Percentiles rank a stretch among this genome's conserved stretches.
Conservation (phyloP, 2,888 invertebrate genomes). For the Melanotus villosus region DNA sequence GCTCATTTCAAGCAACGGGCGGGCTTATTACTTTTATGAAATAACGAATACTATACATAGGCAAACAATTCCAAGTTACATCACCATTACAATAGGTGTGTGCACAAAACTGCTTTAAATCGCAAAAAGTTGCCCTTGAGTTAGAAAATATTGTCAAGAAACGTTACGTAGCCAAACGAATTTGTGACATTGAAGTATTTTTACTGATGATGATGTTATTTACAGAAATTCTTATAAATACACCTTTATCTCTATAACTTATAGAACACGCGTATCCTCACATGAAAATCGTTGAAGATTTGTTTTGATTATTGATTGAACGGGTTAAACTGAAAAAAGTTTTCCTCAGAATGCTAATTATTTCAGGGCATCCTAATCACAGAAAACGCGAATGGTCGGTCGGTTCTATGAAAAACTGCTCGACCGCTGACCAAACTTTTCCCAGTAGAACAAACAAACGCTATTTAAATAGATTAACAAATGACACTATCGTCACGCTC, state of each 20-base stretch:
- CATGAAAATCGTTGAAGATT: too few relatives aligned
- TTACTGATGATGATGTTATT: slow-evolving; percentile 35
- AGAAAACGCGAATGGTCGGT: too few relatives aligned
- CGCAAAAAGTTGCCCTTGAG: slow-evolving; percentile 43
- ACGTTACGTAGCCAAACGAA: slow-evolving; percentile 38
- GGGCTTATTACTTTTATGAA: slow-evolving; percentile 20
- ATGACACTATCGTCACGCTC: slow-evolving; percentile 39
- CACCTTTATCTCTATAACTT: slow-evolving; percentile 17
- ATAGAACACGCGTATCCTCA: not conserved
- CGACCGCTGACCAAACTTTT: not conserved
- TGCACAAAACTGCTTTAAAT: slow-evolving; percentile 28
- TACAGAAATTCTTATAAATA: slow-evolving; percentile 28
- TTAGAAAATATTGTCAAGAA: slow-evolving; percentile 31
- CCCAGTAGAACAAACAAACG: not conserved
- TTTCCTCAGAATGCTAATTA: too few relatives aligned
- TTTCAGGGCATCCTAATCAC: too few relatives aligned
- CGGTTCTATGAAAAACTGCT: too few relatives aligned
- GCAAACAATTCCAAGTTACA: slow-evolving; percentile 11
- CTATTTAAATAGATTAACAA: slow-evolving; percentile 31
- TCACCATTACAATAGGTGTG: slow-evolving; percentile 26
- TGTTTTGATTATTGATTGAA: too few relatives aligned
- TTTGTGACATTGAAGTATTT: slow-evolving; percentile 44
- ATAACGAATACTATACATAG: slow-evolving; percentile 14
- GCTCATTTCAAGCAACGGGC: slow-evolving; percentile 24
- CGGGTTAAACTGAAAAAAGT: too few relatives aligned